Percentiles rank a stretch among this genome's conserved stretches.
These are phyloP conservation scores for Procavia capensis DNA, from an alignment of 2,113 vertebrate species.

Conservation along the genomic window DNA sequence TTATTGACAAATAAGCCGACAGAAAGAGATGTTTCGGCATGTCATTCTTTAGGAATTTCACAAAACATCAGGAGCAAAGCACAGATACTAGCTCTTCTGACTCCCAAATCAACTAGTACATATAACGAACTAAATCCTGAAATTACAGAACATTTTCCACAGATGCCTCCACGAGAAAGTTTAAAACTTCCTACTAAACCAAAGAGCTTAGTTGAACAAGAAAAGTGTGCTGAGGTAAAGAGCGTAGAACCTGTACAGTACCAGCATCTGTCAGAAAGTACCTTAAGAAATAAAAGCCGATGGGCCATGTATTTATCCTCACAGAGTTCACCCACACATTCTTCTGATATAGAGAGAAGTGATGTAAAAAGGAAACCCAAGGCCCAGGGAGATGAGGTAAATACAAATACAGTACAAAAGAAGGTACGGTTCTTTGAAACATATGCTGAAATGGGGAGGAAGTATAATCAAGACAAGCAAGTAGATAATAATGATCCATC, in stretches of 20 bases:
- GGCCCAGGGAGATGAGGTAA: constrained; percentile 15
- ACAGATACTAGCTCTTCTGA: constrained; percentile 88
- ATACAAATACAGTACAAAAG: constrained; percentile 53
- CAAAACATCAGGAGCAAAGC: constrained; percentile 87
- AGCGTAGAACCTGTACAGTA: background rate
- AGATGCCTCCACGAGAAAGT: constrained; percentile 7
- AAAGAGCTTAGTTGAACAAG: background rate
- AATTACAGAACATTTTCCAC: background rate
- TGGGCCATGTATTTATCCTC: constrained; percentile 73
- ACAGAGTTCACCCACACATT: background rate
- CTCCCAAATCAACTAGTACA: constrained; percentile 55
- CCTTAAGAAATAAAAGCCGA: constrained; percentile 46
- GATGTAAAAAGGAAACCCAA: background rate
- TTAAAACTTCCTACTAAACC: background rate
- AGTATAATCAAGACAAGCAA: background rate
- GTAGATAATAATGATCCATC: background rate
- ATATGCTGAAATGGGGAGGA: background rate
- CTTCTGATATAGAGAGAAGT: background rate
- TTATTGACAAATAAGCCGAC: background rate
- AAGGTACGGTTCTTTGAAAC: background rate
- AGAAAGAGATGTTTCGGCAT: background rate
- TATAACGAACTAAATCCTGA: constrained; percentile 41
- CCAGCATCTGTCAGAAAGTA: background rate
- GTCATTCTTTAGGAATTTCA: background rate
- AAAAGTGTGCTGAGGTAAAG: background rate